These are phyloP conservation scores for Nebria ingens DNA, from an alignment of 1,140 invertebrate genomes.

Conservation along the genomic window DNA sequence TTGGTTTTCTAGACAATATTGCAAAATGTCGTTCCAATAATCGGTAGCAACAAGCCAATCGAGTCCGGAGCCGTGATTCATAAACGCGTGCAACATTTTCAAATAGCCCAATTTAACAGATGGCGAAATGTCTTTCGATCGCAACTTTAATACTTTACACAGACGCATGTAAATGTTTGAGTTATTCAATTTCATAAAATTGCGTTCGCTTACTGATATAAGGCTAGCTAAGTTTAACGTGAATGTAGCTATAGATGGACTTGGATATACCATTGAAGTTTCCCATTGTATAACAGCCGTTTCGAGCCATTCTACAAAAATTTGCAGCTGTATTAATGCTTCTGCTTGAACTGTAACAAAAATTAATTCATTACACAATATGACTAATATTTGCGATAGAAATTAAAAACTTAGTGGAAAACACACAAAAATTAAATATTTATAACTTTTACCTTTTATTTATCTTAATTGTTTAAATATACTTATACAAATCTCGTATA, in stretches of 20 bases:
- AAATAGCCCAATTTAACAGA: conserved; percentile 50
- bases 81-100: conserved; percentile 41
- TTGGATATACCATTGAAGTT: conserved; percentile 22
- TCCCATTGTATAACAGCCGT: conserved; percentile 22
- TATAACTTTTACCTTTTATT: not conserved
- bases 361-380: not conserved
- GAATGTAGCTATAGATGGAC: conserved; percentile 35
- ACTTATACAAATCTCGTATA: not conserved
- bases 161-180: conserved; percentile 34
- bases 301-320: conserved; percentile 22
- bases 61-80: conserved; percentile 41
- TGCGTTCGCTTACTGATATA: conserved; percentile 33
- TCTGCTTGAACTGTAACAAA: conserved; percentile 16
- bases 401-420: too few relatives aligned
- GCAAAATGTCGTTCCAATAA: conserved; percentile 43
- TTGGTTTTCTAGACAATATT: conserved; percentile 44
- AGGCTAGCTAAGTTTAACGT: conserved; percentile 36
- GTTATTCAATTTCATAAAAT: conserved; percentile 31
- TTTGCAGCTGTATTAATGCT: conserved; percentile 11
- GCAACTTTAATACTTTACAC: conserved; percentile 29
- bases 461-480: not conserved
- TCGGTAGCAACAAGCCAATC: conserved; percentile 42
- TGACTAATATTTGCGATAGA: too few relatives aligned
- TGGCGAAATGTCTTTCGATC: conserved; percentile 31
- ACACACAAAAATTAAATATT: not conserved